Base-by-base conservation (phyloP, 2,888 invertebrate genomes). In the Temnothorax unifasciatus region DNA sequence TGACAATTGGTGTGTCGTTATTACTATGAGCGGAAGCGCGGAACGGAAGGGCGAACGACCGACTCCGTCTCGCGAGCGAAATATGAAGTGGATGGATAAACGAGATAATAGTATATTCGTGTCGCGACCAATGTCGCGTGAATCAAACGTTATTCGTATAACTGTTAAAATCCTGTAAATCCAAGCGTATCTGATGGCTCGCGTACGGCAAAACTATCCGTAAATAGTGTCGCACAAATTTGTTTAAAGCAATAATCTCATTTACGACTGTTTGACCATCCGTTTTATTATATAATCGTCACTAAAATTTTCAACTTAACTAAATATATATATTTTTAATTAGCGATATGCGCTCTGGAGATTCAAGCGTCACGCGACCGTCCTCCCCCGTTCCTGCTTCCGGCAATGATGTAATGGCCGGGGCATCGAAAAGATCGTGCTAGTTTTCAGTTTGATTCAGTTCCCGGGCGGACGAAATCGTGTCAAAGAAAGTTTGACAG, bases 1-100 rank as follows among this genome's bases (percentile, higher is more conserved):
- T 15, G 68, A 47, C 64, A 69, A 69, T 29, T 18, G 47, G 68
- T 50, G 77, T 57, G 69, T 59, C 59, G 59, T 69, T 69, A 69
- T 69, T 69, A 59, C 57, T 69, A 69, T 59, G 79, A 34, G 79
- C 69, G 79, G 69, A 64, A 64, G 52, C 76, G 25, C 41, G 66
- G 50, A 59, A 41, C 69, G 69, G 59, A 79, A 79, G 69, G 59
- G 34, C 59, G 57, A 59, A 69, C 69, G 54, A 66, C 29, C 44
- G 66, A 29, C 63, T 44, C 76, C 18, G 29, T 68, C 57, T 68
- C 57, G 69, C 25, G 64, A 52, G 64, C 50, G 38, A 52, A 76
- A 64, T 54, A 41, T 25, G 21, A 57, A 47, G 57, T 69, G 34
- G 29, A 69, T 68, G 68, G 44, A 79, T 79, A 79, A 79, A 79